Evolutionary conservation across 2,888 invertebrate genomes (phyloP).

Genomic region (Cheilosia vulpina): DNA sequence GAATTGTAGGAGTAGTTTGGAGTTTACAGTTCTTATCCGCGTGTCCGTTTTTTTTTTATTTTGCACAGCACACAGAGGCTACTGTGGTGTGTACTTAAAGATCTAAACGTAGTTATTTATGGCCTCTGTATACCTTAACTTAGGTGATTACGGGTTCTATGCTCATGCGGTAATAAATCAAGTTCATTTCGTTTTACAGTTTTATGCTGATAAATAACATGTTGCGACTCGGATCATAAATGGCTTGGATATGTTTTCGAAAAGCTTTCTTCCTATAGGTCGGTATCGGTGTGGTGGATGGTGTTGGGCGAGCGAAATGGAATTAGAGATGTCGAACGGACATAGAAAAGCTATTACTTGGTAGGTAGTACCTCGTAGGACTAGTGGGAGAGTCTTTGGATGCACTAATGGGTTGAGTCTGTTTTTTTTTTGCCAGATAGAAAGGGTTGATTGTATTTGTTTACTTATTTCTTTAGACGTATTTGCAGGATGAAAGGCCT

Average conservation of each 20-base stretch:
- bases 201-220: constrained; percentile 74
- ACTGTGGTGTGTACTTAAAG: constrained; percentile 65
- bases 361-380: too few species aligned
- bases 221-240: constrained; percentile 67
- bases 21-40: constrained; percentile 30
- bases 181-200: constrained; percentile 72
- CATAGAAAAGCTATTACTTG: constrained; percentile 11
- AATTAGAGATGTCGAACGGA: constrained; percentile 11
- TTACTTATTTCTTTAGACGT: too few species aligned
- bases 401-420: too few species aligned
- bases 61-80: constrained; percentile 38
- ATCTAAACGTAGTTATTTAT: constrained; percentile 72
- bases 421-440: too few species aligned
- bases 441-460: too few species aligned
- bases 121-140: constrained; percentile 63
- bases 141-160: constrained; percentile 72
- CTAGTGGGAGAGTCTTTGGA: too few species aligned
- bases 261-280: constrained; percentile 11
- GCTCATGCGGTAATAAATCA: constrained; percentile 70
- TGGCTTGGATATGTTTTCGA: constrained; percentile 39
- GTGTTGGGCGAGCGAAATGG: background rate
- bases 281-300: background rate
- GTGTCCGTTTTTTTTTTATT: background rate
- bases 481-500: too few species aligned
- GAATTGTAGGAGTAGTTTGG: constrained; percentile 71